A percentile compares a stretch with the other conserved stretches of the same genome.
phyloP scores from a whole-genome alignment of 1,140 invertebrate genomes.

The Ruditapes philippinarum region DNA sequence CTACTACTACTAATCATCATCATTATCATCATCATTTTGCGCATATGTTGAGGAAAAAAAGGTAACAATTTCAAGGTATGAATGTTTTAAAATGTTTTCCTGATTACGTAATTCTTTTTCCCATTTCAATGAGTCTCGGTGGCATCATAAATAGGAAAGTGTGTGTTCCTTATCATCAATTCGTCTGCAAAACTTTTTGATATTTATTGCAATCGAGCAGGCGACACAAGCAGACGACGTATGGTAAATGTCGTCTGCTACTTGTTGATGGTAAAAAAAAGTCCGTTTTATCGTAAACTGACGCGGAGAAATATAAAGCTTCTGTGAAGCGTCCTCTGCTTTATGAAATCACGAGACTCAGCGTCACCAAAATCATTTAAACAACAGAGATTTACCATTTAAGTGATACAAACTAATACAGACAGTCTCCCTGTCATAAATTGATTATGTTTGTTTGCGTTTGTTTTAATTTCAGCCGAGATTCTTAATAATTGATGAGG shows the following conservation, averaged over 20 bases:
- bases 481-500: not conserved
- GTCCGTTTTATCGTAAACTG: conserved; percentile 7
- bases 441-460: not conserved
- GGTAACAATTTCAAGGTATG: not conserved
- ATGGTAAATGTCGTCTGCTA: not conserved
- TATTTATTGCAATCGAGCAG: not conserved
- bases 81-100: not conserved
- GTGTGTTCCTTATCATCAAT: not conserved
- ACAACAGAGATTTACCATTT: not conserved
- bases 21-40: too few relatives aligned
- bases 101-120: not conserved
- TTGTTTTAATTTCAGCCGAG: conserved; percentile 4
- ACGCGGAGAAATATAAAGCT: not conserved
- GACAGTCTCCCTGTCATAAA: not conserved
- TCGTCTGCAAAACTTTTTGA: conserved; percentile 8
- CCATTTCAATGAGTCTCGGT: not conserved
- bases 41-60: not conserved
- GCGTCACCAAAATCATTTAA: not conserved
- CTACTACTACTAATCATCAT: not conserved
- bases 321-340: not conserved
- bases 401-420: not conserved
- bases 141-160: not conserved
- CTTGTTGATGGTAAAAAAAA: not conserved
- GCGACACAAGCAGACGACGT: not conserved
- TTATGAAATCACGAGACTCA: not conserved